A percentile compares a stretch with the other conserved stretches of the same genome.
Conservation (phyloP, 2,113 vertebrate genomes). For the Trochalopteron elliotii region DNA sequence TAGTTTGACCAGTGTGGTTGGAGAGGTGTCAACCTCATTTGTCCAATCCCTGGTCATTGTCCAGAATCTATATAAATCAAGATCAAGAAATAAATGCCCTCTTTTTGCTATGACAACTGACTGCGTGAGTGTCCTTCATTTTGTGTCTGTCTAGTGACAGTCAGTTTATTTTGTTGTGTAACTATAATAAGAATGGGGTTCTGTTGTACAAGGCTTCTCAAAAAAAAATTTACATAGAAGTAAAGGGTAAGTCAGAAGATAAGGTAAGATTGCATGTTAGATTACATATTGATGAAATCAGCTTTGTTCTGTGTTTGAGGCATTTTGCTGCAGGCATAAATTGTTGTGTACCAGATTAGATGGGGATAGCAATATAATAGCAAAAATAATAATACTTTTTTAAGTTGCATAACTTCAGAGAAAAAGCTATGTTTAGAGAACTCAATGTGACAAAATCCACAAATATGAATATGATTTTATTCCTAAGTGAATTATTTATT, state of each 20-base stretch:
- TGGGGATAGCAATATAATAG: neutral
- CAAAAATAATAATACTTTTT: neutral
- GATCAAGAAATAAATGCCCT: too few species aligned
- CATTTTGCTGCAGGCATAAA: neutral
- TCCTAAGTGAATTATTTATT: neutral
- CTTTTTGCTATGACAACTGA: too few species aligned
- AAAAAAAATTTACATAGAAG: neutral
- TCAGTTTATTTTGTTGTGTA: neutral
- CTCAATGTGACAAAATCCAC: neutral
- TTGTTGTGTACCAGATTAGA: neutral
- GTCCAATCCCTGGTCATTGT: too few species aligned
- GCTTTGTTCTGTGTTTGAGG: neutral
- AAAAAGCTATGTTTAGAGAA: neutral
- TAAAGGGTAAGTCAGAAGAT: neutral
- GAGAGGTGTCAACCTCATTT: too few species aligned
- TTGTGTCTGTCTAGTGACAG: too few species aligned
- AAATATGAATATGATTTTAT: neutral
- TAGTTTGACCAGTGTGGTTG: too few species aligned
- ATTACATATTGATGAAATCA: neutral
- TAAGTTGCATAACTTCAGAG: neutral
- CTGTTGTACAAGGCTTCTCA: neutral
- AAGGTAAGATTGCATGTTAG: neutral
- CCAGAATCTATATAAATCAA: too few species aligned
- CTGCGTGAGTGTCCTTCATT: too few species aligned
- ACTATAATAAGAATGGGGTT: neutral